Evolutionary conservation across 2,113 vertebrate species (phyloP).

Genomic region (Morone saxatilis): DNA sequence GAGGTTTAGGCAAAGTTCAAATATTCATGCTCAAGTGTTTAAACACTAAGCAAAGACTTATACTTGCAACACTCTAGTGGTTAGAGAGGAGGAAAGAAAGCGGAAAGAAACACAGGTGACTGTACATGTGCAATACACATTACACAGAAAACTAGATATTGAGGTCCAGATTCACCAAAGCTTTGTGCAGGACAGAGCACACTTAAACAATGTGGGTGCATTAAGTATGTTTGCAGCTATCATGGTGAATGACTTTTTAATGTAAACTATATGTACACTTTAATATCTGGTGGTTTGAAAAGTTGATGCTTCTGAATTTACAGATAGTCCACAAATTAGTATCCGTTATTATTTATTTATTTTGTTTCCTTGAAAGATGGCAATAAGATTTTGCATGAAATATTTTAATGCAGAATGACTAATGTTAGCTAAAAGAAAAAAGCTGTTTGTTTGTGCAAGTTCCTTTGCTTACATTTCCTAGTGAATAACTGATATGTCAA

Average conservation of each 20-base stretch:
- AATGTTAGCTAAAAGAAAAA: not conserved
- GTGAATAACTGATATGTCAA: not conserved
- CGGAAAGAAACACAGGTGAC: not conserved
- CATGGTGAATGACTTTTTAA: not conserved
- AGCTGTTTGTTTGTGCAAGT: not conserved
- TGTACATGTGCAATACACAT: not conserved
- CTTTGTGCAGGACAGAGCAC: not conserved
- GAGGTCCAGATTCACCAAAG: not conserved
- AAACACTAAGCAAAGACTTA: not conserved
- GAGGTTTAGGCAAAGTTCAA: constrained; percentile 23
- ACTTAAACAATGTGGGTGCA: not conserved
- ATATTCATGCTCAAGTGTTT: constrained; percentile 31
- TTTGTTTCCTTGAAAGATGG: not conserved
- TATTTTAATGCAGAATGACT: not conserved
- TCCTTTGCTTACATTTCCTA: not conserved
- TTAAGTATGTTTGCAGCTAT: no score
- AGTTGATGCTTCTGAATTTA: not conserved
- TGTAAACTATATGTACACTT: not conserved
- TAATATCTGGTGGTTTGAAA: not conserved
- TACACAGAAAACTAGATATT: not conserved
- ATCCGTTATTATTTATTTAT: not conserved
- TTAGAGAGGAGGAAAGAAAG: constrained; percentile 7
- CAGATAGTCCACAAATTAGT: not conserved
- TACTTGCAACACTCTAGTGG: not conserved
- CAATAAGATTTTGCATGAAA: not conserved